phyloP scores from a whole-genome alignment of 2,113 vertebrate species.

The Spermophilus dauricus region DNA sequence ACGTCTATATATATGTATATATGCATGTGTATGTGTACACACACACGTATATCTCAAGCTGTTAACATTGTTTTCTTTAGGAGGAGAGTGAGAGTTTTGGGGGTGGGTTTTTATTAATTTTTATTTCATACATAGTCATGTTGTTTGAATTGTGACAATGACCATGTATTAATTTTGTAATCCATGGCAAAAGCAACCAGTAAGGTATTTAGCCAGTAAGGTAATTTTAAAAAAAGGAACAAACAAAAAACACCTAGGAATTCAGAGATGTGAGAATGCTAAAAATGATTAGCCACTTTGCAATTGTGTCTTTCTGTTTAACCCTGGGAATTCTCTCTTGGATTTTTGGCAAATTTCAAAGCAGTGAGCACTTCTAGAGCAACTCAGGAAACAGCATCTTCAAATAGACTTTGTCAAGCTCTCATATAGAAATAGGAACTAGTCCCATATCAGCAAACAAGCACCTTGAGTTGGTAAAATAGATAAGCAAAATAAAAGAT shows the following conservation, averaged over 20 bases:
- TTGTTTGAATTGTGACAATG: conserved; percentile 44
- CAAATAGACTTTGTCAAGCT: conserved; percentile 44
- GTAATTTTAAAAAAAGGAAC: conserved; percentile 11
- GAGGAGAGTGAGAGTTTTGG: neutral
- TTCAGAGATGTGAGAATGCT: neutral
- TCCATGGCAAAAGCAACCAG: neutral
- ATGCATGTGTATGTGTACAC: no score
- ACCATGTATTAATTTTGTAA: conserved; percentile 26
- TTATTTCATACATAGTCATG: neutral
- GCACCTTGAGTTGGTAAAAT: no score
- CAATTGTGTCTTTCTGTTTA: conserved; percentile 23
- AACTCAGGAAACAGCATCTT: conserved; percentile 59
- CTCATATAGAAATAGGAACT: conserved; percentile 35
- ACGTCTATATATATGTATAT: no score
- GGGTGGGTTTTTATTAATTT: neutral
- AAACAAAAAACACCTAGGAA: neutral
- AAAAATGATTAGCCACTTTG: neutral
- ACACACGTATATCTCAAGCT: neutral
- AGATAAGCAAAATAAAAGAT: conserved; percentile 69
- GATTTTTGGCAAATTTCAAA: conserved; percentile 64
- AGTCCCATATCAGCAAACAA: conserved; percentile 61
- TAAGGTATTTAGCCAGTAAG: neutral
- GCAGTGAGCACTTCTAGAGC: neutral
- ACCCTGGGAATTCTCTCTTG: neutral
- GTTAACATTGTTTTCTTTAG: neutral